Percentiles rank a stretch among this genome's conserved stretches.
Evolutionary conservation across 2,113 vertebrate genomes (phyloP).

Genomic region (Oryzias curvinotus): DNA sequence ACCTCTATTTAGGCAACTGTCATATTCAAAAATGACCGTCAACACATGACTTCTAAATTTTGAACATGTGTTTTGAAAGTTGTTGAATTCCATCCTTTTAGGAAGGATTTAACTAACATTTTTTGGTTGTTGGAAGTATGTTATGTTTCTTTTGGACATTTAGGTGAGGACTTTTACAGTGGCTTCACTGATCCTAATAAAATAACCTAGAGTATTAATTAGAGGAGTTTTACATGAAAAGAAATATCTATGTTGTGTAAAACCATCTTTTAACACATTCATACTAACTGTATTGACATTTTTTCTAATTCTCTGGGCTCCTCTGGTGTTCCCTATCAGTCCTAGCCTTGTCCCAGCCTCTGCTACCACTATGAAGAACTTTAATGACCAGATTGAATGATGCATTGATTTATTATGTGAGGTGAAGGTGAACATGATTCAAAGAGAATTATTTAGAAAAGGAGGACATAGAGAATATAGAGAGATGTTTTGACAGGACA

Average conservation of each 20-base stretch:
- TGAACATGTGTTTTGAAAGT: no score
- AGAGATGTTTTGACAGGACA: conserved; percentile 50
- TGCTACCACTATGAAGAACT: conserved; percentile 50
- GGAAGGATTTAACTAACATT: no score
- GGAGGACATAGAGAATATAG: conserved; percentile 17
- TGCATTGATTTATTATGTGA: conserved; percentile 59
- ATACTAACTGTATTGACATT: conserved; percentile 57
- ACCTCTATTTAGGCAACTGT: no score
- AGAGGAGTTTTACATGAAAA: conserved; percentile 42
- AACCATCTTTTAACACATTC: conserved; percentile 5
- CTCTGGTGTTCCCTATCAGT: conserved; percentile 26
- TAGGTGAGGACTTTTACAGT: no score
- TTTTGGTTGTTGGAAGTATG: no score
- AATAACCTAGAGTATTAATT: conserved; percentile 43
- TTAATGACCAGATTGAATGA: conserved; percentile 65
- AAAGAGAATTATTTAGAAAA: conserved; percentile 46
- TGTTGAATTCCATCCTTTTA: no score
- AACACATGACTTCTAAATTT: no score
- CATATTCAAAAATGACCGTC: no score
- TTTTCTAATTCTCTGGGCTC: conserved; percentile 30
- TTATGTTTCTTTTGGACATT: no score
- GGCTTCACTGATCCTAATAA: no score
- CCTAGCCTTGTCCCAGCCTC: conserved; percentile 17
- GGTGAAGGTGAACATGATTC: conserved; percentile 66
- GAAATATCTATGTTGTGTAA: no score